Conservation (phyloP, 2,113 vertebrate species). For the Chunga burmeisteri region DNA sequence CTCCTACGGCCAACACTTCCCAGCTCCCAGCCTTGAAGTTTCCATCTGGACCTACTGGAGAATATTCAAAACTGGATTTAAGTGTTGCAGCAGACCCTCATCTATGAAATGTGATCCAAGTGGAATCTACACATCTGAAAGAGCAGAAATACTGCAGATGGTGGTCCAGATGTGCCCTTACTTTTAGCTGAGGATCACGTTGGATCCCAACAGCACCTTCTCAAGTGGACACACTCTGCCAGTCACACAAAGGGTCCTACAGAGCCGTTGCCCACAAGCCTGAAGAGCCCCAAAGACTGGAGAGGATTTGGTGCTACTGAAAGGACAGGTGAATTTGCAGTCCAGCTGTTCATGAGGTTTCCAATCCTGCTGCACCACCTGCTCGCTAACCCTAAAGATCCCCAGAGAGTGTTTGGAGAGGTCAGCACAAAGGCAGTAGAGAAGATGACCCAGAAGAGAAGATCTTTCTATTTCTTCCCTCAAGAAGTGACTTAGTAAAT, state of each 20-base stretch:
- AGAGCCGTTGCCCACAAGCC: background rate
- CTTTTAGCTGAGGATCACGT: background rate
- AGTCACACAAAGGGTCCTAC: background rate
- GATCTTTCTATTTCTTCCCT: conserved; percentile 39
- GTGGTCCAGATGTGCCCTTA: background rate
- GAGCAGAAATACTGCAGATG: background rate
- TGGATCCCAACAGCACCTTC: background rate
- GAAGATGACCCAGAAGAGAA: background rate
- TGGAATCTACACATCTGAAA: background rate
- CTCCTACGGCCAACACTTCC: background rate
- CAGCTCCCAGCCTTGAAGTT: background rate
- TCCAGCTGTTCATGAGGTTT: background rate
- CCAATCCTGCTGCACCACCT: background rate
- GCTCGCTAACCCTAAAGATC: background rate
- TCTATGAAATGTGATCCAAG: background rate
- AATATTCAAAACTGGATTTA: background rate
- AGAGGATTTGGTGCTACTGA: background rate
- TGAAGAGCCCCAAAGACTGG: background rate
- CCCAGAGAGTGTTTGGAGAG: background rate
- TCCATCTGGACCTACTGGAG: background rate
- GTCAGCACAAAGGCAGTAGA: background rate
- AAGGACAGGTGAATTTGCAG: background rate
- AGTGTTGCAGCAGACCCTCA: background rate
- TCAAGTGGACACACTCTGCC: background rate
- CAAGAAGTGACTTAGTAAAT: conserved; percentile 43